Conservation (phyloP, 2,888 invertebrate genomes). For the Stenodera caucasica region DNA sequence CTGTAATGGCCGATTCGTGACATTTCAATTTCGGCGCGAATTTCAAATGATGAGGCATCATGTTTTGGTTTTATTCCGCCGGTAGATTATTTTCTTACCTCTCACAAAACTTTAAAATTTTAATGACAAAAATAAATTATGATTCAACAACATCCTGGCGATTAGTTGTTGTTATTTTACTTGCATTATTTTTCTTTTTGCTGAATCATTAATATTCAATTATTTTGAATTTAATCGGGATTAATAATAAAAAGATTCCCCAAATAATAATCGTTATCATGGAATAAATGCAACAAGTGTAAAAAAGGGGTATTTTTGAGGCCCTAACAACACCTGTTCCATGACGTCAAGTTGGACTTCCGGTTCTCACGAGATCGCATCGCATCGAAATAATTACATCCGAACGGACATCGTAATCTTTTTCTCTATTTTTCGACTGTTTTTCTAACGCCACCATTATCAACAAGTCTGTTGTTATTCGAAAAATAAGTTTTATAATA, state of each 20-base stretch:
- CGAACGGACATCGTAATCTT: conserved; percentile 47
- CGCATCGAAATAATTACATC: conserved; percentile 55
- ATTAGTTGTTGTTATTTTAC: no score
- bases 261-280: neutral
- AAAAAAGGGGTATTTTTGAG: conserved; percentile 33
- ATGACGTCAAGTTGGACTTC: conserved; percentile 52
- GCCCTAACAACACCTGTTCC: conserved; percentile 50
- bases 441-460: conserved; percentile 13
- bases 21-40: no score
- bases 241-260: neutral
- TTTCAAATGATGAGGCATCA: no score
- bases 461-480: no score
- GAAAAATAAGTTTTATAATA: no score
- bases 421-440: conserved; percentile 30
- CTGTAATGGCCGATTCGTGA: no score
- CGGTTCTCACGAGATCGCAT: conserved; percentile 57
- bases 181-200: neutral
- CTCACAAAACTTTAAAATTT: no score
- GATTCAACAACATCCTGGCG: conserved; percentile 6
- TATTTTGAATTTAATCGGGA: neutral
- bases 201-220: neutral
- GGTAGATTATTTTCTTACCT: no score
- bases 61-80: no score
- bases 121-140: neutral
- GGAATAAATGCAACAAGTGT: neutral